Percentiles rank a stretch among this genome's conserved stretches.
phyloP scores from a whole-genome alignment of 2,113 vertebrate genomes.

The Leucopsar rothschildi region DNA sequence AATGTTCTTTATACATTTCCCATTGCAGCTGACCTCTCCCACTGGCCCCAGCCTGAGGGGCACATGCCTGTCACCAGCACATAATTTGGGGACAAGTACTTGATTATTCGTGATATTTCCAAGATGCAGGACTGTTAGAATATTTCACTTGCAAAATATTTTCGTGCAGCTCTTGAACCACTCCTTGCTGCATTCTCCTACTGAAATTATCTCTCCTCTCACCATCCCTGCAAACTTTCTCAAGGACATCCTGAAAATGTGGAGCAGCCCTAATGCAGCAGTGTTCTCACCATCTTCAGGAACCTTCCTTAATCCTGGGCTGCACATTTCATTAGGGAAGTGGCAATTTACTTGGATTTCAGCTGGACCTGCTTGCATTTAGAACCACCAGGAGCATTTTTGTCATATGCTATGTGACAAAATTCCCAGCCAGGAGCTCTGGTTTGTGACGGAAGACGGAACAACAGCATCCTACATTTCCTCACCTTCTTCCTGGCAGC shows the following conservation, averaged over 20 bases:
- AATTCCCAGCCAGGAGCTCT: background rate
- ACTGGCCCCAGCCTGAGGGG: background rate
- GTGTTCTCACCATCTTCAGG: background rate
- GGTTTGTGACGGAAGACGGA: accelerated
- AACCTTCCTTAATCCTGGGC: background rate
- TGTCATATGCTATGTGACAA: accelerated
- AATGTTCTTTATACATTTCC: background rate
- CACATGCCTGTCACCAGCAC: accelerated
- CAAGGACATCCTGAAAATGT: background rate
- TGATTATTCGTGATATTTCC: background rate
- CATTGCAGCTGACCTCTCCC: background rate
- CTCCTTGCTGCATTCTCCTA: background rate
- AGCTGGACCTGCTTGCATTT: background rate
- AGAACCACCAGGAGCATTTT: background rate
- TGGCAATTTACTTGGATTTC: background rate
- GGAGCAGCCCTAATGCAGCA: background rate
- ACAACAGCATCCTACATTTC: background rate
- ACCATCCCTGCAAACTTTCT: background rate
- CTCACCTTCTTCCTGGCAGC: background rate
- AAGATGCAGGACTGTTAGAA: background rate
- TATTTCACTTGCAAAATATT: background rate
- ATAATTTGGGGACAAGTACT: background rate
- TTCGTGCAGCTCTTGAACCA: background rate
- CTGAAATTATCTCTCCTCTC: background rate
- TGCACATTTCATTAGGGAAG: background rate